Conservation (phyloP, 1,140 invertebrate species). For the Uloborus diversus region DNA sequence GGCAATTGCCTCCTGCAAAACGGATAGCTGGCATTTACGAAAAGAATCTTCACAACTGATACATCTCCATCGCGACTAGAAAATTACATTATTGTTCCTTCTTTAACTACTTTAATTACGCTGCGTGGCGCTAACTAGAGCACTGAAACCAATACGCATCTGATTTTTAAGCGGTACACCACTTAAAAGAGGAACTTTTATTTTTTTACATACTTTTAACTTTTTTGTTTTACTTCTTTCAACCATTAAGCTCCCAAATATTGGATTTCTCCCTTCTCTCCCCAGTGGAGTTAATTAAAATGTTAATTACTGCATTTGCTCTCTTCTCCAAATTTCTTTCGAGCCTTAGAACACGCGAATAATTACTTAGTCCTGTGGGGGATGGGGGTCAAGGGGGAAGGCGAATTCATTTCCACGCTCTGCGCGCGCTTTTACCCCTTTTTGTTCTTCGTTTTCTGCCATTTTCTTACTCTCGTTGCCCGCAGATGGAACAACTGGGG, state of each 20-base stretch:
- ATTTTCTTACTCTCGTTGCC: background rate
- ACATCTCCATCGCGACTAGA: background rate
- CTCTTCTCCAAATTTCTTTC: conserved; percentile 50
- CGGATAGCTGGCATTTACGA: too few species aligned
- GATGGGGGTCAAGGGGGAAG: background rate
- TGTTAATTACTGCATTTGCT: conserved; percentile 55
- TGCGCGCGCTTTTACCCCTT: background rate
- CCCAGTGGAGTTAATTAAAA: conserved; percentile 54
- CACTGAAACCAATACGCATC: conserved; percentile 32
- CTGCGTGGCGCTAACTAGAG: conserved; percentile 19
- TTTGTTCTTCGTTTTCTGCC: background rate
- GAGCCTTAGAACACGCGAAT: conserved; percentile 31
- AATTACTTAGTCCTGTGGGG: conserved; percentile 40
- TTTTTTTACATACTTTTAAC: background rate
- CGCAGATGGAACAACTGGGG: background rate
- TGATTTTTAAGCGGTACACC: conserved; percentile 10
- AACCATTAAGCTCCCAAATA: conserved; percentile 52
- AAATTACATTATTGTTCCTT: conserved; percentile 9
- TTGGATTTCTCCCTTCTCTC: conserved; percentile 38
- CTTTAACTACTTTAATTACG: conserved; percentile 43
- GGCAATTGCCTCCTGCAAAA: too few species aligned
- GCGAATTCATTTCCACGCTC: conserved; percentile 23
- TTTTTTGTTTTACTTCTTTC: conserved; percentile 38
- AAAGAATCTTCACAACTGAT: background rate
- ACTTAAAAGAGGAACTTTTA: background rate